phyloP scores from a whole-genome alignment of 30 jellyfish, hydroid and myxozoan species.

The Chrysaora quinquecirrha region DNA sequence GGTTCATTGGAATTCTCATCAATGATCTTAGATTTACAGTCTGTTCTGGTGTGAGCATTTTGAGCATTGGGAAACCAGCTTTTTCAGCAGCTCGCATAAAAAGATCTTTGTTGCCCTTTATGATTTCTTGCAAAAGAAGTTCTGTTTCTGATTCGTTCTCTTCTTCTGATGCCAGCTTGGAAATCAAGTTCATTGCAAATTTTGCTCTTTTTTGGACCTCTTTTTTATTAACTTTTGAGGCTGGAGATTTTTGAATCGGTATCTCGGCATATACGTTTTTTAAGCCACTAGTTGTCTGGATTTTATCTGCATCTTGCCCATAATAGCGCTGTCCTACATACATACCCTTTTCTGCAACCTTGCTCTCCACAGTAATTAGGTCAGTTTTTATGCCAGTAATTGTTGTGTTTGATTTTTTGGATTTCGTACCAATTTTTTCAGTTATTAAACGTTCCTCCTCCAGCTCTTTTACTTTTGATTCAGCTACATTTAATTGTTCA shows the following conservation, averaged over 20 bases:
- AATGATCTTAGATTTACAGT: background rate
- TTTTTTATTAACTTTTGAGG: conserved; percentile 9
- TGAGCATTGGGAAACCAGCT: conserved; percentile 24
- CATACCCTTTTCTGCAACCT: conserved; percentile 4
- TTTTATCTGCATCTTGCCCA: background rate
- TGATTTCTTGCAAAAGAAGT: background rate
- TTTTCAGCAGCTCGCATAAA: conserved; percentile 12
- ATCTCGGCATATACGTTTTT: conserved; percentile 10
- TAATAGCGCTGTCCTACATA: background rate
- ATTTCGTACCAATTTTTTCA: background rate
- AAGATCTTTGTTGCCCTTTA: conserved; percentile 8
- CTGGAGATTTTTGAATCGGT: conserved; percentile 8
- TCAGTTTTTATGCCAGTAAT: background rate
- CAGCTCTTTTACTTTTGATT: background rate
- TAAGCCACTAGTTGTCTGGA: background rate
- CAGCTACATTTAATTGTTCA: background rate
- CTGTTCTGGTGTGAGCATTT: conserved; percentile 25
- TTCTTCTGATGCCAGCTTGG: background rate
- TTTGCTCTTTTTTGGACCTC: conserved; percentile 14
- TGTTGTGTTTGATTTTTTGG: background rate
- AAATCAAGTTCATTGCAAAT: background rate
- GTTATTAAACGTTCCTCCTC: too few relatives aligned
- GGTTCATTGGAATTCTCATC: conserved; percentile 18
- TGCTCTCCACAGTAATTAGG: background rate
- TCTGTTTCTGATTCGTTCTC: background rate